phyloP scores from a whole-genome alignment of 2,888 invertebrate species.

The Pandemis heparana region DNA sequence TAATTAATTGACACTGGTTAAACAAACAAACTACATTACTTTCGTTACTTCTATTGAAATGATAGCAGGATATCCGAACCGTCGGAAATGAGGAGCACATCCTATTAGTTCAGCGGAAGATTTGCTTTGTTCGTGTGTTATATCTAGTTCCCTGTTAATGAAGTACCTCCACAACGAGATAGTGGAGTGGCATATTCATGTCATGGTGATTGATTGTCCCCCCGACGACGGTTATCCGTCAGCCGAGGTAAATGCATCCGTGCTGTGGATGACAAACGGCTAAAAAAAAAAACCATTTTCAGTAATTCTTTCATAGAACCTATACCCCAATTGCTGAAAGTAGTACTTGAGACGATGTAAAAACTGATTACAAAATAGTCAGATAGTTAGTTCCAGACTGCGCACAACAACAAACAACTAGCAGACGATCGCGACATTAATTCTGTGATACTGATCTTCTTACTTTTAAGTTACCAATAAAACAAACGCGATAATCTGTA shows the following conservation, averaged over 20 bases:
- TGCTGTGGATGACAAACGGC: constrained; percentile 11
- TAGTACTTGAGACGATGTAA: constrained; percentile 11
- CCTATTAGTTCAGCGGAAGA: constrained; percentile 16
- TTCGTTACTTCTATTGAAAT: not conserved
- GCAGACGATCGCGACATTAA: constrained; percentile 50
- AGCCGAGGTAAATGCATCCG: constrained; percentile 44
- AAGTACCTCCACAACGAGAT: constrained; percentile 27
- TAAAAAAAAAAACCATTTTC: constrained; percentile 25
- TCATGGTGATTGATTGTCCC: constrained; percentile 57
- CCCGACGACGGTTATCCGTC: constrained; percentile 45
- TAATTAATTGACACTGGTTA: not conserved
- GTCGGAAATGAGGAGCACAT: not conserved
- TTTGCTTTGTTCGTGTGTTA: constrained; percentile 17
- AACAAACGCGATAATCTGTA: not conserved
- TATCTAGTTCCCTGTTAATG: constrained; percentile 12
- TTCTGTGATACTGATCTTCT: constrained; percentile 43
- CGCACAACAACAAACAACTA: not conserved
- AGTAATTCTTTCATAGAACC: constrained; percentile 10
- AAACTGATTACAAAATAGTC: constrained; percentile 16
- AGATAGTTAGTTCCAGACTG: constrained; percentile 17
- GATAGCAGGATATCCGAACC: not conserved
- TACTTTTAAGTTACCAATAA: constrained; percentile 1
- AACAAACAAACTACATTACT: not conserved
- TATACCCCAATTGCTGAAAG: constrained; percentile 5
- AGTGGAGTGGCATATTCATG: constrained; percentile 46